Conservation (phyloP, 2,888 invertebrate species). For the Coleophora flavipennella region DNA sequence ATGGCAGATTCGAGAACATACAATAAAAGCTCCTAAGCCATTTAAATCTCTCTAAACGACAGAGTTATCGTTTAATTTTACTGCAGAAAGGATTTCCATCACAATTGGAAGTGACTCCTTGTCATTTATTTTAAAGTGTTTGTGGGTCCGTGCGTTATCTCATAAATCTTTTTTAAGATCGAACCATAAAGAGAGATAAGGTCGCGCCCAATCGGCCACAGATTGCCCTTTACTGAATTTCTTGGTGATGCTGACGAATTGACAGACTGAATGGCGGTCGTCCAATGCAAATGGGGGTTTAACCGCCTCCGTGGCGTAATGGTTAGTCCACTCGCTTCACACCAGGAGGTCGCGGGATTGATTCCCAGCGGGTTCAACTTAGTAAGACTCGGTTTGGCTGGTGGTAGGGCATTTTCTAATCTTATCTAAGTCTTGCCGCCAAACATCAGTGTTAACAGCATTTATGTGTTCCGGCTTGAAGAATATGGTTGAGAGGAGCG, state of each 20-base stretch:
- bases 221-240: slow-evolving; percentile 61
- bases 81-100: slow-evolving; percentile 72
- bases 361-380: no score
- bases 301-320: slow-evolving; percentile 9
- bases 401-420: no score
- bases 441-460: no score
- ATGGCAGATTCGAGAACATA: slow-evolving; percentile 33
- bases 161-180: slow-evolving; percentile 73
- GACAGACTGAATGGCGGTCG: slow-evolving; percentile 29
- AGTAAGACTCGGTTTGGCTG: no score
- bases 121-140: slow-evolving; percentile 72
- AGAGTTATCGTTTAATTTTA: slow-evolving; percentile 71
- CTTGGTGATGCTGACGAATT: slow-evolving; percentile 60
- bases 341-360: no score
- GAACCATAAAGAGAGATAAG: slow-evolving; percentile 68
- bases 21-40: slow-evolving; percentile 61
- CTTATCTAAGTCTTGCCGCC: no score
- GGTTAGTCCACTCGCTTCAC: no score
- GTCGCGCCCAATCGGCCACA: slow-evolving; percentile 64
- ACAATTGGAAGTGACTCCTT: slow-evolving; percentile 70
- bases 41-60: slow-evolving; percentile 69
- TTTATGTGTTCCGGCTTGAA: no score
- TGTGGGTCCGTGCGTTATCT: slow-evolving; percentile 68
- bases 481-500: no score
- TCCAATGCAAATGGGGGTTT: slow-evolving; percentile 22